Percentiles rank a stretch among this genome's conserved stretches.
Conservation (phyloP, 1,140 invertebrate species). For the Zaprionus ghesquierei region DNA sequence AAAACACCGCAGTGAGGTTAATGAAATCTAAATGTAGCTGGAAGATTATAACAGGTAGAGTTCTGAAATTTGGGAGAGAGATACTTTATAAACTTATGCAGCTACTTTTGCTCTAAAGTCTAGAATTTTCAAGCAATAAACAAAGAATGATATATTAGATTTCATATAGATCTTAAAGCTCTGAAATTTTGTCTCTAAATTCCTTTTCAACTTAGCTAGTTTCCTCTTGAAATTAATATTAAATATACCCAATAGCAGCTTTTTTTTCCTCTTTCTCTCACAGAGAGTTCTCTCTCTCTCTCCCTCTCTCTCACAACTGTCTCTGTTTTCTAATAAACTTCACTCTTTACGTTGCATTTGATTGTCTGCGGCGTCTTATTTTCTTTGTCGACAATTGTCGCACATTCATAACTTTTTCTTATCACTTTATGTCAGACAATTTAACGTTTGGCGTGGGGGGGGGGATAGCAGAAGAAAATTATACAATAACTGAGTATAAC, state of each 20-base stretch:
- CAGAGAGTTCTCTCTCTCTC: neutral
- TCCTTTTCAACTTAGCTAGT: neutral
- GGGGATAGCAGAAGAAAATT: conserved; percentile 14
- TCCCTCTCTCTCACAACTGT: neutral
- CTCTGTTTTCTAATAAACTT: neutral
- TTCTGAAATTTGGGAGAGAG: neutral
- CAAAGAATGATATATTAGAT: neutral
- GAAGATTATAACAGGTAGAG: too few species aligned
- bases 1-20: too few species aligned
- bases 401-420: conserved; percentile 6
- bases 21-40: too few species aligned
- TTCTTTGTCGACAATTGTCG: neutral
- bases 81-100: neutral
- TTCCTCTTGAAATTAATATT: neutral
- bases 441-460: neutral
- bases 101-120: neutral
- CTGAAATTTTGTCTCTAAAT: neutral
- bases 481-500: conserved; percentile 15
- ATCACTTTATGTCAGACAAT: conserved; percentile 6
- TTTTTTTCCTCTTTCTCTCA: neutral
- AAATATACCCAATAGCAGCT: neutral
- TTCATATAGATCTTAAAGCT: neutral
- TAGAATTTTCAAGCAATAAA: neutral
- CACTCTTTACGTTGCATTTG: too few species aligned
- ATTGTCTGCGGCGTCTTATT: neutral